Percentiles rank a stretch among this genome's conserved stretches.
These are phyloP conservation scores for Cetonia aurata DNA, from an alignment of 2,888 invertebrate species.

Conservation along the genomic window DNA sequence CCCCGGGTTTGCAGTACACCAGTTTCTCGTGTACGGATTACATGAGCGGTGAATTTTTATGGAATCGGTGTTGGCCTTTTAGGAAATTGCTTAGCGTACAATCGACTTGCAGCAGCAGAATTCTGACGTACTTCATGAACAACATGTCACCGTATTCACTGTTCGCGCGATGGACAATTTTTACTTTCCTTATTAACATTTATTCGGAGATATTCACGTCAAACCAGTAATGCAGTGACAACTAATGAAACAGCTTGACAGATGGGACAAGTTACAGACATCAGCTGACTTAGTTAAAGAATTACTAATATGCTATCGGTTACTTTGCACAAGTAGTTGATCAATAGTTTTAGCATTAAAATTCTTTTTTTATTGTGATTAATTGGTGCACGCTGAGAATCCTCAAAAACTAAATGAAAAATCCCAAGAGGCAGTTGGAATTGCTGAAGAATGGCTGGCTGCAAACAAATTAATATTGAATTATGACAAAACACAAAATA, in stretches of 20 bases:
- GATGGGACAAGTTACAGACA: neutral
- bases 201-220: too few relatives aligned
- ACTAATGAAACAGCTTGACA: neutral
- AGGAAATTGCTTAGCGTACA: conserved; percentile 12
- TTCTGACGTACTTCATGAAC: conserved; percentile 25
- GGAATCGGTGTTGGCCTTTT: too few relatives aligned
- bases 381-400: too few relatives aligned
- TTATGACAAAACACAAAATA: too few relatives aligned
- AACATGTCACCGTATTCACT: conserved; percentile 19
- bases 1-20: too few relatives aligned
- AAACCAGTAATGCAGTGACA: neutral
- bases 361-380: neutral
- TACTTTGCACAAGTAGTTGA: too few relatives aligned
- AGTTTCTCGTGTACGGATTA: neutral
- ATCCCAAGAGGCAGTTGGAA: too few relatives aligned
- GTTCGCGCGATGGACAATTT: conserved; percentile 14
- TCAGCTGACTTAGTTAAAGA: neutral
- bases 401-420: too few relatives aligned
- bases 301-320: neutral
- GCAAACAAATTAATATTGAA: too few relatives aligned
- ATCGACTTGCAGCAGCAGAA: conserved; percentile 17
- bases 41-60: neutral
- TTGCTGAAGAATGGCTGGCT: too few relatives aligned
- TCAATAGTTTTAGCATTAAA: too few relatives aligned
- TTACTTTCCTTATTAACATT: neutral